Evolutionary conservation across 2,113 vertebrate genomes (phyloP).

Genomic region (Gobius niger): DNA sequence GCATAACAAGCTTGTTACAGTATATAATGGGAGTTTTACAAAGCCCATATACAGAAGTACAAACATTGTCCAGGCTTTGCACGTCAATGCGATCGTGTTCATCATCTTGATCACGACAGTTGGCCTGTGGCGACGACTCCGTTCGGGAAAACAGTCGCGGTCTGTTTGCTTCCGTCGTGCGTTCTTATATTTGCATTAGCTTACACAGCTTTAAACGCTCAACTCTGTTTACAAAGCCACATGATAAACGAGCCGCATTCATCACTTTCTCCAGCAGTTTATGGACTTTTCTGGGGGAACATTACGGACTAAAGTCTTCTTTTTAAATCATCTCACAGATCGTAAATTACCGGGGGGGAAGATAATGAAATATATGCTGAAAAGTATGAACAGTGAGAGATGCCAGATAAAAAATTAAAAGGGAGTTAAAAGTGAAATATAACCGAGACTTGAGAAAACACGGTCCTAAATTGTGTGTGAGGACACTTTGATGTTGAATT

Average conservation of each 20-base stretch:
- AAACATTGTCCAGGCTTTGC: too few relatives aligned
- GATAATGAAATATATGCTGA: too few relatives aligned
- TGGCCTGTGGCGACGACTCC: background rate
- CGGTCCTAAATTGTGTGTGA: background rate
- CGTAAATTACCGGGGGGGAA: background rate
- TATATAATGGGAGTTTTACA: too few relatives aligned
- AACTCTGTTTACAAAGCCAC: background rate
- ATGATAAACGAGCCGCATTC: conserved; percentile 1
- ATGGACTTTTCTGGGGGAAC: background rate
- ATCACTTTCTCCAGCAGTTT: conserved; percentile 10
- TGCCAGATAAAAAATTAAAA: background rate
- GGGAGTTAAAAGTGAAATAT: background rate
- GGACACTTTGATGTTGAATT: background rate
- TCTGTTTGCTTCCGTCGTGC: background rate
- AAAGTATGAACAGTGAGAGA: background rate
- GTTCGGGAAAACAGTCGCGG: background rate
- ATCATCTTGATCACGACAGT: background rate
- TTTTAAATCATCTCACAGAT: background rate
- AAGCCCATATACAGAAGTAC: too few relatives aligned
- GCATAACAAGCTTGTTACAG: too few relatives aligned
- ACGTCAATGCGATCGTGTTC: too few relatives aligned
- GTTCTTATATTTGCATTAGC: background rate
- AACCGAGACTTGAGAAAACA: background rate
- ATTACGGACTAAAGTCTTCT: background rate
- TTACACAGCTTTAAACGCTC: background rate